These are phyloP conservation scores for Horisme vitalbata DNA, from an alignment of 2,888 invertebrate species.

Conservation along the genomic window DNA sequence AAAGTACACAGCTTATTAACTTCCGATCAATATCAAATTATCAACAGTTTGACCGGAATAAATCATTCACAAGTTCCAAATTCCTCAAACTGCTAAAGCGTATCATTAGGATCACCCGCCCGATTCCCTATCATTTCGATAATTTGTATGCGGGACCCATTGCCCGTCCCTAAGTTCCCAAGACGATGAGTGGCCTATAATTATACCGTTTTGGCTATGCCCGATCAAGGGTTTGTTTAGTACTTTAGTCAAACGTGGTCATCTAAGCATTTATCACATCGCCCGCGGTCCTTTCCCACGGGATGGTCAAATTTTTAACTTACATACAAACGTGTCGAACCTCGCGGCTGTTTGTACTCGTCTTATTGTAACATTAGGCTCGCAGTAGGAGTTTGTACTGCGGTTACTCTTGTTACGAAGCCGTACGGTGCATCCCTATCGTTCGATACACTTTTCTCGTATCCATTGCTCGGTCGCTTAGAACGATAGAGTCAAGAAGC, in stretches of 20 bases:
- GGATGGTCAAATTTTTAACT: conserved; percentile 68
- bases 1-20: background rate
- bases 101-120: conserved; percentile 55
- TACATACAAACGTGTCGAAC: conserved; percentile 68
- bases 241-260: conserved; percentile 74
- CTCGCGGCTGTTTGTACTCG: conserved; percentile 56
- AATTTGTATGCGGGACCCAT: conserved; percentile 53
- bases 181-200: conserved; percentile 54
- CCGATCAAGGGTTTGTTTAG: conserved; percentile 58
- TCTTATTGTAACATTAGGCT: conserved; percentile 66
- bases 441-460: conserved; percentile 9
- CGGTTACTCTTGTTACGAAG: conserved; percentile 65
- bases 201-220: conserved; percentile 60
- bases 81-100: conserved; percentile 40
- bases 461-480: conserved; percentile 49
- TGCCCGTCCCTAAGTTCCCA: conserved; percentile 53
- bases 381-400: conserved; percentile 45
- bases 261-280: conserved; percentile 75
- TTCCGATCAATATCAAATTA: conserved; percentile 6
- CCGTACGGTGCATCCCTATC: conserved; percentile 57
- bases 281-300: conserved; percentile 76
- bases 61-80: conserved; percentile 45
- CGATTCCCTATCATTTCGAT: conserved; percentile 58
- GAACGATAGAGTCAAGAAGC: conserved; percentile 20
- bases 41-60: conserved; percentile 26